Evolutionary conservation across 2,113 vertebrate genomes (phyloP).

Genomic region (Nothobranchius kuhntae): DNA sequence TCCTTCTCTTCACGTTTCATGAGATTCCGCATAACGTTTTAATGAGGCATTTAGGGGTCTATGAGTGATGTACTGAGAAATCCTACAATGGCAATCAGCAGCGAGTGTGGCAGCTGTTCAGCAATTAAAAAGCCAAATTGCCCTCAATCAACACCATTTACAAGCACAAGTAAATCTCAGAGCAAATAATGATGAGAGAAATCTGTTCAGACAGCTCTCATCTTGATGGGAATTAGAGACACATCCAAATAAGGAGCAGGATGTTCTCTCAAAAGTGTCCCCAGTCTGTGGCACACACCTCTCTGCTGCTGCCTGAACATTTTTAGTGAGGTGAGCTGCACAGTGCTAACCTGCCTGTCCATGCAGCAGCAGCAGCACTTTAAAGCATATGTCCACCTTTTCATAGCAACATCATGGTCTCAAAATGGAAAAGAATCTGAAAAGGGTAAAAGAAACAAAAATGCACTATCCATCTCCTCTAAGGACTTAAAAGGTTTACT

Average conservation of each 20-base stretch:
- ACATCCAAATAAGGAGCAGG: conserved; percentile 70
- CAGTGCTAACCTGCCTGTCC: neutral
- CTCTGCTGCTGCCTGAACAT: conserved; percentile 22
- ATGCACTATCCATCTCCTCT: too few species aligned
- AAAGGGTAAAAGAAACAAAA: too few species aligned
- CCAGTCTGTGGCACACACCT: conserved; percentile 26
- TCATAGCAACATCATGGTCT: neutral
- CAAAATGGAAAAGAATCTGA: too few species aligned
- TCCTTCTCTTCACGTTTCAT: conserved; percentile 66
- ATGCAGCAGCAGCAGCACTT: conserved; percentile 4
- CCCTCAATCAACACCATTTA: conserved; percentile 83
- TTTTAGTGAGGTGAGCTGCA: conserved; percentile 30
- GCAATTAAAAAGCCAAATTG: conserved; percentile 84
- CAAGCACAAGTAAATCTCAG: conserved; percentile 76
- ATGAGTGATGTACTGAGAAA: conserved; percentile 75
- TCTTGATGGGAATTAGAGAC: conserved; percentile 77
- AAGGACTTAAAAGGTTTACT: too few species aligned
- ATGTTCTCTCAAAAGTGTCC: conserved; percentile 44
- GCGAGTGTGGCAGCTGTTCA: conserved; percentile 78
- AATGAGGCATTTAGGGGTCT: conserved; percentile 75
- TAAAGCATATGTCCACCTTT: neutral
- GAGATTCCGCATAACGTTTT: conserved; percentile 70
- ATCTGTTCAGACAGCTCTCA: conserved; percentile 77
- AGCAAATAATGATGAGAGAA: conserved; percentile 78
- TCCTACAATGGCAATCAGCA: conserved; percentile 82